Base-by-base conservation (phyloP, 2,888 invertebrate genomes). In the Calameuta pallipes region DNA sequence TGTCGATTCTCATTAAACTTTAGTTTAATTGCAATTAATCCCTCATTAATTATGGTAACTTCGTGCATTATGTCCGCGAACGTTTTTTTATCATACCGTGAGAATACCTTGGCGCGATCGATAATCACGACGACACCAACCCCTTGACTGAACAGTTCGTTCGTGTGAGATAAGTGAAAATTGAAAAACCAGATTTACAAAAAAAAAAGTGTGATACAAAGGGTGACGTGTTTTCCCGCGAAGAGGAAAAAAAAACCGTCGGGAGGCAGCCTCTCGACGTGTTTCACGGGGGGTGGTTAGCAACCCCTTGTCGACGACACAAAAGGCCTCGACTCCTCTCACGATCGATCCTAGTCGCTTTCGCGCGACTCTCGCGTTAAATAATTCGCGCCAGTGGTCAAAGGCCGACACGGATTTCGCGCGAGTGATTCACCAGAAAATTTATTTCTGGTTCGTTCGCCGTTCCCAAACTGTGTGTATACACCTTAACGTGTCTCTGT, bases 121-220 rank as follows among this genome's bases (percentile, higher is more conserved):
- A 56, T 56, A 56, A 56, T 56, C 23, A 23, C 56, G 23, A 23
- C 23, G 56, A 56, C 56, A 23, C 9, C 56, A 9, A 56, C 1
- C 23, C 23, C 56, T 56, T 56, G 15, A 15, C 41, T 9, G 56
- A 56, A 56, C 70, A 34, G 75, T 71, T 77, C 75, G 76, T 41
- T 75, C 76, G 37, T 37, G 56, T 71, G 70, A 23, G 75, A 68
- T 56, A 75, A 75, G 73, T 70, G 81, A 80, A 68, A 69, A 11
- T 36, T 74, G 23, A 69, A 68, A 77, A 74, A 37, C 30, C 41
- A 35, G 70, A 69, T 56, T 56, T 56, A 56, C 23, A 6, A 23
- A 23, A 23, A 56, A 56, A 41, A 41, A 15, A 56, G 56, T 15
- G 15, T 6, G 15, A 23, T 9, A 56, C 56, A 56, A 56, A 56